Percentiles rank a stretch among this genome's conserved stretches.
Evolutionary conservation across 1,140 invertebrate genomes (phyloP).

Genomic region (Drosophila kepulauana): DNA sequence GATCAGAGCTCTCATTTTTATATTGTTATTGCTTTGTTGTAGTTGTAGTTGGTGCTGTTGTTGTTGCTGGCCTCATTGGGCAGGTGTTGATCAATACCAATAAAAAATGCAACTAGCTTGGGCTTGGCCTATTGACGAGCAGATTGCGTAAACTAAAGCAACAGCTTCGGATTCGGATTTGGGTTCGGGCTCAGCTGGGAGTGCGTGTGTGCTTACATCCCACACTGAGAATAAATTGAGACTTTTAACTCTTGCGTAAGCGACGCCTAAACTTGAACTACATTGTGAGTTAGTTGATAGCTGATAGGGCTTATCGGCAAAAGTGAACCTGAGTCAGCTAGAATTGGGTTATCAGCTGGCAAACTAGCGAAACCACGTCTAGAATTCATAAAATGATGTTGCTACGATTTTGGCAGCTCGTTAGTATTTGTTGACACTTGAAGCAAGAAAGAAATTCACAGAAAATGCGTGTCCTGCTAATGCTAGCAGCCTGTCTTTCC

Average conservation of each 20-base stretch:
- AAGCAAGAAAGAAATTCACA: slow-evolving; percentile 41
- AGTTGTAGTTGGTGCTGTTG: slow-evolving; percentile 11
- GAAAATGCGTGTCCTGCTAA: slow-evolving; percentile 15
- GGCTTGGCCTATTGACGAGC: slow-evolving; percentile 24
- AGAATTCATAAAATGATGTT: slow-evolving; percentile 11
- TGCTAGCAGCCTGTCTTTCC: slow-evolving; percentile 31
- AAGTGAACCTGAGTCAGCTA: slow-evolving; percentile 48
- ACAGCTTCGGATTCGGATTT: not conserved
- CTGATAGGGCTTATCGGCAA: slow-evolving; percentile 65
- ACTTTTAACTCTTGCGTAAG: slow-evolving; percentile 56
- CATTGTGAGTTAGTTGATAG: not conserved
- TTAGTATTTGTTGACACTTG: slow-evolving; percentile 63
- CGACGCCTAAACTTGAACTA: slow-evolving; percentile 67
- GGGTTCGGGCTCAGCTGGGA: not conserved
- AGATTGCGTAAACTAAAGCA: slow-evolving; percentile 52
- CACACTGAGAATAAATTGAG: slow-evolving; percentile 45
- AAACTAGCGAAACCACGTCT: slow-evolving; percentile 3
- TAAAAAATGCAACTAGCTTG: slow-evolving; percentile 73
- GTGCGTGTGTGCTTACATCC: slow-evolving; percentile 3
- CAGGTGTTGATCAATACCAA: slow-evolving; percentile 80
- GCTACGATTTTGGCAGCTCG: slow-evolving; percentile 47
- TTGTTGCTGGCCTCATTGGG: slow-evolving; percentile 57
- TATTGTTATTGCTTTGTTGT: slow-evolving; percentile 4
- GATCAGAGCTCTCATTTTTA: slow-evolving; percentile 11
- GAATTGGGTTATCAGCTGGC: slow-evolving; percentile 61